These are phyloP conservation scores for Gallinago jamesoni DNA, from an alignment of 2,113 vertebrate species.

Conservation along the genomic window DNA sequence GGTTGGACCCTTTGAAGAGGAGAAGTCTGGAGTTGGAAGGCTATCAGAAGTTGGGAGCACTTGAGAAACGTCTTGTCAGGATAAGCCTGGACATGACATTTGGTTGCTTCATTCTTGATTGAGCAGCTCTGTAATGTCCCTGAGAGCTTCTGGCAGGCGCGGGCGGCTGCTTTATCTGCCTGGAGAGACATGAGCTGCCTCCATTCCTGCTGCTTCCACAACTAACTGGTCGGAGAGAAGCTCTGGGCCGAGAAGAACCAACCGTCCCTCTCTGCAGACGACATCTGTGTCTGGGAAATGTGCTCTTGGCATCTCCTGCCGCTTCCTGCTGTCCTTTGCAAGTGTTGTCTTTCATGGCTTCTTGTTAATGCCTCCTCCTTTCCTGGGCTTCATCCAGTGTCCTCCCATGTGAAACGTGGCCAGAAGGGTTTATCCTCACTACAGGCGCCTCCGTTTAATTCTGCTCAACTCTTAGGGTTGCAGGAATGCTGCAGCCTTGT, in stretches of 20 bases:
- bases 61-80: neutral
- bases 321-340: neutral
- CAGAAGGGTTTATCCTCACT: neutral
- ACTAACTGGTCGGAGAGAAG: neutral
- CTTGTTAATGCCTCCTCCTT: neutral
- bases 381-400: neutral
- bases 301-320: neutral
- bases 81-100: neutral
- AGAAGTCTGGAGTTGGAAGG: neutral
- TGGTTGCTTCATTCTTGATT: neutral
- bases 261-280: neutral
- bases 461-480: neutral
- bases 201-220: neutral
- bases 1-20: neutral
- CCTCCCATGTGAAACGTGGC: neutral
- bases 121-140: neutral
- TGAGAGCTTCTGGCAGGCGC: neutral
- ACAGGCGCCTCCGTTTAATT: no score
- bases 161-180: neutral
- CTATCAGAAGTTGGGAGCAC: neutral
- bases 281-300: neutral
- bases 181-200: neutral
- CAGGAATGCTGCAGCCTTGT: neutral
- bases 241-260: neutral
- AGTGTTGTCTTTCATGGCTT: neutral